Evolutionary conservation across 2,113 vertebrate genomes (phyloP), one percentile per base, ranked within the genome.

Genomic region (western clawed frog (Xenopus tropicalis)): DNA sequence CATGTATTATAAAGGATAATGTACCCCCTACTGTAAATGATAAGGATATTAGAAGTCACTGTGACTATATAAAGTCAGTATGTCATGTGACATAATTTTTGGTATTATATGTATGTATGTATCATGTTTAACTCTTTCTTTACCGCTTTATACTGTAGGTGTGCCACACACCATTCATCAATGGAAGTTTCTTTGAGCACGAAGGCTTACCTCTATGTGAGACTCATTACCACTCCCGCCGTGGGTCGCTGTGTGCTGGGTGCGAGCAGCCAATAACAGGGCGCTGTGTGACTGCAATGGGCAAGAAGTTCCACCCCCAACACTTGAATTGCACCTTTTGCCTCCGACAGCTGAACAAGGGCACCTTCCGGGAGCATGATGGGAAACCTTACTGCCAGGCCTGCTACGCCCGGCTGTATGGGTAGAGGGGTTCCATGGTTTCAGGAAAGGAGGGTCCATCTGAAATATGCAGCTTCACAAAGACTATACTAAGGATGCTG

Each of bases 271-370:
- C 94, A 1, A 96, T 97, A 81, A 90, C 93, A 1, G 95, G 95
- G 17, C 94, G 95, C 58, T 96, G 95, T 22, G 92, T 97, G 81
- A 95, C 94, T 0, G 95, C 94, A 70, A 94, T 97, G 91, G 94
- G 92, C 3, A 92, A 92, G 77, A 94, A 93, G 78, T 96, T 96
- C 85, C 95, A 97, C 79, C 95, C 95, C 0, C 92, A 97, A 72
- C 95, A 97, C 84, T 93, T 97, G 1, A 93, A 93, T 80, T 97
- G 95, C 43, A 92, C 95, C 83, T 97, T 97, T 87, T 97, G 88
- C 80, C 87, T 94, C 66, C 94, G 93, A 71, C 92, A 94, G 0
- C 91, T 97, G 74, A 94, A 93, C 86, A 96, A 97, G 79, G 95
- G 94, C 76, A 95, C 93, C 81, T 97, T 97, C 88, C 94, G 95